These are phyloP conservation scores for Eupithecia subfuscata DNA, from an alignment of 2,888 invertebrate species.

Conservation along the genomic window DNA sequence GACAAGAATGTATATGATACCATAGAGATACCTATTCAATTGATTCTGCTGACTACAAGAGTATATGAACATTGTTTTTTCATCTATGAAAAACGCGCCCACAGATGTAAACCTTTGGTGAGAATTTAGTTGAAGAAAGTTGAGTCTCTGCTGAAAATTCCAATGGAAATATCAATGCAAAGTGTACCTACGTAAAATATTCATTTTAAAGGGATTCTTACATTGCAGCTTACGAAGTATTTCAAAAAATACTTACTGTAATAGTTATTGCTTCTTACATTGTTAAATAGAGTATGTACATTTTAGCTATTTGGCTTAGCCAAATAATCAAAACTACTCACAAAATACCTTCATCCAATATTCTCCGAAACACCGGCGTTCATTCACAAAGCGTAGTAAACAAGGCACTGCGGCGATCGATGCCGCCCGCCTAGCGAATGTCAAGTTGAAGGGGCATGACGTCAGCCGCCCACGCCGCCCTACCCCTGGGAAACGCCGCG, in stretches of 20 bases:
- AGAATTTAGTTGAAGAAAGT: too few species aligned
- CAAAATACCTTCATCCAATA: not conserved
- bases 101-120: too few species aligned
- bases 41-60: not conserved
- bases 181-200: too few species aligned
- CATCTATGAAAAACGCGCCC: not conserved
- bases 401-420: constrained; percentile 56
- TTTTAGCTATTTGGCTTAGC: not conserved
- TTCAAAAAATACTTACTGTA: too few species aligned
- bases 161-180: too few species aligned
- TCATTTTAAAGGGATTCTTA: too few species aligned
- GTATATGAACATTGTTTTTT: not conserved
- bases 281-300: too few species aligned
- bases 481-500: not conserved
- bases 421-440: constrained; percentile 56
- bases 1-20: not conserved
- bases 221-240: too few species aligned
- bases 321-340: not conserved
- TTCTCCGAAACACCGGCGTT: constrained; percentile 23
- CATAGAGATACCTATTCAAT: not conserved
- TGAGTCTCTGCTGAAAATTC: too few species aligned
- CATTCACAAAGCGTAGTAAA: constrained; percentile 57
- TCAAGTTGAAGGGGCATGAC: constrained; percentile 69
- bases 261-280: not conserved
- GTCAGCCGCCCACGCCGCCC: constrained; percentile 56